Conservation (phyloP, 1,140 invertebrate species). For the Camponotus floridanus region DNA sequence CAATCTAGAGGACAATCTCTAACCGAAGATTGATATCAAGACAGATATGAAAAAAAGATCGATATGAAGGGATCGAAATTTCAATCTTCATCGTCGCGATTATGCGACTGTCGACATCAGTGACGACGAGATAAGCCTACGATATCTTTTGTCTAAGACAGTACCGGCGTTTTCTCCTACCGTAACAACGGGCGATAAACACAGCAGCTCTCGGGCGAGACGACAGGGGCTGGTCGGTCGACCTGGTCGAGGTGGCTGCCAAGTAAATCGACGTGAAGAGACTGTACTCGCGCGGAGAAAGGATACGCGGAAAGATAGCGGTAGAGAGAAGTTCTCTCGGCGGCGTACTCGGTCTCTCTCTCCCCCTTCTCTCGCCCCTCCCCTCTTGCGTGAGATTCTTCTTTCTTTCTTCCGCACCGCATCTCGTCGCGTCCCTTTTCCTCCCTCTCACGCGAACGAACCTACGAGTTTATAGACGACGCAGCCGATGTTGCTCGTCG, state of each 20-base stretch:
- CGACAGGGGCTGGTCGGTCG: slow-evolving; percentile 32
- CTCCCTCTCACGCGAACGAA: slow-evolving; percentile 45
- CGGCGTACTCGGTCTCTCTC: slow-evolving; percentile 44
- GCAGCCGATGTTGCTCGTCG: slow-evolving; percentile 69
- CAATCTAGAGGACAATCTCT: no score
- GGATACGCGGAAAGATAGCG: slow-evolving; percentile 74
- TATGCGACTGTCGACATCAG: neutral
- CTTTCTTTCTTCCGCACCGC: slow-evolving; percentile 3
- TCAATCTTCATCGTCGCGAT: neutral
- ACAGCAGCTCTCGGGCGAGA: slow-evolving; percentile 57
- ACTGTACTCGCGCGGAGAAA: slow-evolving; percentile 71
- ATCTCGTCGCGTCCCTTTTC: slow-evolving; percentile 2
- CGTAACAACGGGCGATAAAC: slow-evolving; percentile 73
- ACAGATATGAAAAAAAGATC: no score
- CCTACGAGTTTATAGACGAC: slow-evolving; percentile 72
- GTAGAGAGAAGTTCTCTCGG: slow-evolving; percentile 42
- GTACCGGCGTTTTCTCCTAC: slow-evolving; percentile 49
- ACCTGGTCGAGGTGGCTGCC: slow-evolving; percentile 44
- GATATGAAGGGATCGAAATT: neutral
- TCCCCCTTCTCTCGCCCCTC: neutral
- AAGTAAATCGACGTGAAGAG: slow-evolving; percentile 64
- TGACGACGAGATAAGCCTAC: slow-evolving; percentile 40
- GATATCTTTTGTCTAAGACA: slow-evolving; percentile 64
- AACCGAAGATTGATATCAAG: no score
- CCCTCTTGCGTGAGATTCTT: neutral